A percentile compares a stretch with the other conserved stretches of the same genome.
Evolutionary conservation across 2,888 invertebrate species (phyloP).

Genomic region (Drosophila neoperkinsi): DNA sequence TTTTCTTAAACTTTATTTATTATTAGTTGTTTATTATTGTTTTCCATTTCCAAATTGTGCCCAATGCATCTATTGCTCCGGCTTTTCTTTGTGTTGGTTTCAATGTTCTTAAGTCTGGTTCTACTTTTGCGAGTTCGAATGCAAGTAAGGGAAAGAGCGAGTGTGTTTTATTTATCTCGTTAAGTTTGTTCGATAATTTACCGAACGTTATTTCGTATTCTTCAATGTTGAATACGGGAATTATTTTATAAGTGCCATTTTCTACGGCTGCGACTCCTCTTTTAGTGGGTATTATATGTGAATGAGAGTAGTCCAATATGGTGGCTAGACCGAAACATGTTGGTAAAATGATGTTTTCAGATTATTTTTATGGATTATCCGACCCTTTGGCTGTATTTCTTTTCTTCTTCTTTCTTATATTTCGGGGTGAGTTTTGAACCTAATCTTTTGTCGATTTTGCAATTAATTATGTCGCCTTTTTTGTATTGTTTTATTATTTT

Average conservation of each 20-base stretch:
- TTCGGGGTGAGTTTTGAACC: constrained; percentile 44
- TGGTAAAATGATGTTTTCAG: too few relatives aligned
- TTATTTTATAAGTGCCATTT: too few relatives aligned
- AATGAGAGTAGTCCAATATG: too few relatives aligned
- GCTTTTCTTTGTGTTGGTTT: not conserved
- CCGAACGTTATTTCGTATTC: not conserved
- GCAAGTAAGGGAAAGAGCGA: not conserved
- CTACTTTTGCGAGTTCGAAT: not conserved
- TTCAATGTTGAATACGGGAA: not conserved
- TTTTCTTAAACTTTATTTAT: too few relatives aligned
- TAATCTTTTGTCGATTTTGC: not conserved
- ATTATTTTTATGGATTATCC: not conserved
- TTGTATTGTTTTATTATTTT: constrained; percentile 6
- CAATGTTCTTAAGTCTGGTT: too few relatives aligned
- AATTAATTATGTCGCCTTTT: not conserved
- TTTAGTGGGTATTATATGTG: too few relatives aligned
- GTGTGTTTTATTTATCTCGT: not conserved
- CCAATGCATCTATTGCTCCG: not conserved
- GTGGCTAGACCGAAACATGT: too few relatives aligned
- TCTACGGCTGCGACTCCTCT: too few relatives aligned
- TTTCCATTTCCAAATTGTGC: too few relatives aligned
- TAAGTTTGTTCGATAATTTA: too few relatives aligned
- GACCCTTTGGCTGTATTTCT: not conserved
- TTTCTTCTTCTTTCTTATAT: not conserved
- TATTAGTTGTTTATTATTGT: too few relatives aligned